Evolutionary conservation across 2,888 invertebrate species (phyloP).

Genomic region (Oscheius sp.): DNA sequence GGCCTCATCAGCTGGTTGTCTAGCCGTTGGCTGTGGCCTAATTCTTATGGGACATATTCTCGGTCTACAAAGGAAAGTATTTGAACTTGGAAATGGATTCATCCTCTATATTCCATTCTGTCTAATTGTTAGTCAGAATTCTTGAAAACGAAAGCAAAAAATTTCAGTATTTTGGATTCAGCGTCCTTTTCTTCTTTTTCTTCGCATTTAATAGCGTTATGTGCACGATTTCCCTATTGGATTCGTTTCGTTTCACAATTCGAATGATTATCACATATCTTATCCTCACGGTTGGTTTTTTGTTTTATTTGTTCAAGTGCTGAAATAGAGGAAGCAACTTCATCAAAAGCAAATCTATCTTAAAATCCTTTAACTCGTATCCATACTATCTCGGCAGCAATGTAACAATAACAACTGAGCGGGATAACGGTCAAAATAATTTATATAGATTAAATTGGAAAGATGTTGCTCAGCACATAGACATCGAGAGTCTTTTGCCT

Average conservation of each 20-base stretch:
- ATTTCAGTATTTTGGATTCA: conserved; percentile 44
- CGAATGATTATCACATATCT: conserved; percentile 44
- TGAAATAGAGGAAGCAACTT: neutral
- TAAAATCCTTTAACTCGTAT: no score
- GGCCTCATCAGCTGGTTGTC: conserved; percentile 21
- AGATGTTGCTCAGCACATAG: no score
- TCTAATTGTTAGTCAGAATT: neutral
- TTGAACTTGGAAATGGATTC: conserved; percentile 4
- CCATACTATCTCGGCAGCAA: no score
- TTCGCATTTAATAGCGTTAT: conserved; percentile 45
- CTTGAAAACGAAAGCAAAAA: no score
- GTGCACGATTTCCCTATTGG: conserved; percentile 47
- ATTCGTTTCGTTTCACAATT: conserved; percentile 48
- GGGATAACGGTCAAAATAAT: no score
- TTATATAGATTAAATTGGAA: no score
- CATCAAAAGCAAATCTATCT: neutral
- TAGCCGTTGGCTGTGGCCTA: conserved; percentile 35
- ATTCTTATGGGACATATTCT: conserved; percentile 46
- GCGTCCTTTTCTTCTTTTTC: conserved; percentile 39
- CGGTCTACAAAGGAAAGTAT: conserved; percentile 37
- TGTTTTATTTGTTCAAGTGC: no score
- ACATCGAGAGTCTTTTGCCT: no score
- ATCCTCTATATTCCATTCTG: conserved; percentile 38
- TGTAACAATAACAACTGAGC: no score
- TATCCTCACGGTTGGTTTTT: conserved; percentile 43